A percentile compares a stretch with the other conserved stretches of the same genome.
Evolutionary conservation across 2,113 vertebrate species (phyloP).

Genomic region (Halcyon senegalensis): DNA sequence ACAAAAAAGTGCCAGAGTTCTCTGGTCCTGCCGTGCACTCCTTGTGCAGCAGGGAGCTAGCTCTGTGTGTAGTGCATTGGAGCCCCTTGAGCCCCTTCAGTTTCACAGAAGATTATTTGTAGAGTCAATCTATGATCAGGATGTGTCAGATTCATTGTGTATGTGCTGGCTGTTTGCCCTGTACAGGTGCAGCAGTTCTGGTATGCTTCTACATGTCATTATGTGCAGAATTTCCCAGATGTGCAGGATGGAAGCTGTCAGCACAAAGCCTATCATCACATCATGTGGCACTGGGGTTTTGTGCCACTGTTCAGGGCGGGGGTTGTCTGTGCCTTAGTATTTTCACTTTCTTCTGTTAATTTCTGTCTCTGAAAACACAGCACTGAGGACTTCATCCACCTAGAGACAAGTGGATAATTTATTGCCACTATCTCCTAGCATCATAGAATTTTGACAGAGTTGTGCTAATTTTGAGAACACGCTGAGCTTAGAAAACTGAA

Average conservation of each 20-base stretch:
- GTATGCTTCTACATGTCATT: neutral
- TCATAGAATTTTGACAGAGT: neutral
- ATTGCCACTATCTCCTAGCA: neutral
- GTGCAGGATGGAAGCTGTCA: neutral
- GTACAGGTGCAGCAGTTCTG: neutral
- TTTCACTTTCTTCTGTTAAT: neutral
- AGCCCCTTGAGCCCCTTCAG: neutral
- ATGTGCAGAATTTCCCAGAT: neutral
- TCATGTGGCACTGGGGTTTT: neutral
- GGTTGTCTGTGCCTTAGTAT: accelerated
- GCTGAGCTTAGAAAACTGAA: neutral
- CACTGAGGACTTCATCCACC: neutral
- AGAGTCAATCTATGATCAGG: neutral
- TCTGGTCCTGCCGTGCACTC: accelerated
- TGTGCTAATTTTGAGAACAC: neutral
- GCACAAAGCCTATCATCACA: neutral
- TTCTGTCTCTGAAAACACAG: neutral
- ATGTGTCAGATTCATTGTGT: neutral
- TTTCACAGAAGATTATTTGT: neutral
- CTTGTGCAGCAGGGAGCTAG: accelerated
- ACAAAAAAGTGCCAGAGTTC: neutral
- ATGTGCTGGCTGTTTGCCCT: neutral
- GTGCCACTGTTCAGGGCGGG: neutral
- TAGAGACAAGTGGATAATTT: neutral
- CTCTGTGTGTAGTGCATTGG: neutral